These are phyloP conservation scores for Sicus ferrugineus DNA, from an alignment of 2,888 invertebrate species.

Conservation along the genomic window DNA sequence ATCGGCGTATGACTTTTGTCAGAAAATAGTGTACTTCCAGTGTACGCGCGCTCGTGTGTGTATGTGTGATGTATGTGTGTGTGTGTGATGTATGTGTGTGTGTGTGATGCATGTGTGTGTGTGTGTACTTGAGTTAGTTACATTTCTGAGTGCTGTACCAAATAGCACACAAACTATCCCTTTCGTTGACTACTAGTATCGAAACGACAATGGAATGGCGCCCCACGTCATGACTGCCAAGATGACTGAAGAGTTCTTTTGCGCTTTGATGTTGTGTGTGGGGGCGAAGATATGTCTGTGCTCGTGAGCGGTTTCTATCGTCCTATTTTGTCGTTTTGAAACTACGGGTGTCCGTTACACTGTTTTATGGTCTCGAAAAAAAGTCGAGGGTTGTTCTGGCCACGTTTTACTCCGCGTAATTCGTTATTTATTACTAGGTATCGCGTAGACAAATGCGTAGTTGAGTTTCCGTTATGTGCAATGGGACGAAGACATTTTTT, in stretches of 20 bases:
- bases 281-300: background rate
- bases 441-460: slow-evolving; percentile 21
- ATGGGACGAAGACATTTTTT: background rate
- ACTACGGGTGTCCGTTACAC: slow-evolving; percentile 13
- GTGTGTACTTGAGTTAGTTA: slow-evolving; percentile 41
- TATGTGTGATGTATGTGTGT: slow-evolving; percentile 12
- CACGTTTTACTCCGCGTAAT: background rate
- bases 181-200: slow-evolving; percentile 33
- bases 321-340: too few relatives aligned
- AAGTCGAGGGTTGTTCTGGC: slow-evolving; percentile 15
- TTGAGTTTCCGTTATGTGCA: background rate
- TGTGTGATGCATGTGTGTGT: slow-evolving; percentile 37
- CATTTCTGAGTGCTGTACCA: slow-evolving; percentile 13
- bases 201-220: slow-evolving; percentile 9
- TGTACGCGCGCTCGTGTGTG: slow-evolving; percentile 17
- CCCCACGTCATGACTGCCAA: background rate
- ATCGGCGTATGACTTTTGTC: background rate
- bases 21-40: slow-evolving; percentile 25
- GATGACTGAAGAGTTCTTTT: background rate
- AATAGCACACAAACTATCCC: slow-evolving; percentile 35
- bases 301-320: background rate
- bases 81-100: slow-evolving; percentile 25
- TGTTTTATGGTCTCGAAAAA: slow-evolving; percentile 21
- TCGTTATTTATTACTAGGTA: background rate
- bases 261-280: background rate